These are phyloP conservation scores for Alauda arvensis DNA, from an alignment of 2,797 vertebrate species.

Conservation along the genomic window DNA sequence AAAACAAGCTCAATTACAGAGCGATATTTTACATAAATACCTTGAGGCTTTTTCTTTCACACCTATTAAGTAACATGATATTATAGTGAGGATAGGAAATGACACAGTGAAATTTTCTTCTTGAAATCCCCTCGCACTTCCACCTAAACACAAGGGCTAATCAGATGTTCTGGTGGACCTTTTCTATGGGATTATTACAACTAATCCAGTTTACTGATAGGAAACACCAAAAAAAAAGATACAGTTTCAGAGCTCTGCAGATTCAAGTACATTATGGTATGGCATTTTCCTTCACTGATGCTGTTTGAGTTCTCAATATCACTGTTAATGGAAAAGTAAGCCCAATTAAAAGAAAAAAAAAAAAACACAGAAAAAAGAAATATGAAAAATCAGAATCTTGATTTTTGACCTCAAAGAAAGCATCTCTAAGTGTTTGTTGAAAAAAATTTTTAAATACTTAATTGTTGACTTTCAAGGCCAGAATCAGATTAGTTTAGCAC, in stretches of 20 bases:
- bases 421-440: rapidly evolving
- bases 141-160: neutral
- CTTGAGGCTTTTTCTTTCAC: neutral
- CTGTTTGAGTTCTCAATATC: neutral
- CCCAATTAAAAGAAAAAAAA: neutral
- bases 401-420: neutral
- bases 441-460: neutral
- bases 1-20: neutral
- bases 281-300: neutral
- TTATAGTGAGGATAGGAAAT: neutral
- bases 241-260: neutral
- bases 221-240: neutral
- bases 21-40: neutral
- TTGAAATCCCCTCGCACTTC: neutral
- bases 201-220: neutral
- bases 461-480: neutral
- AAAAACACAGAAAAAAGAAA: neutral
- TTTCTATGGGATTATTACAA: neutral
- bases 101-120: neutral
- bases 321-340: neutral
- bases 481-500: neutral
- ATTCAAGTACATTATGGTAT: neutral
- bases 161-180: neutral
- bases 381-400: neutral
- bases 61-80: neutral